phyloP scores from a whole-genome alignment of 2,113 vertebrate species.

The Puma concolor region DNA sequence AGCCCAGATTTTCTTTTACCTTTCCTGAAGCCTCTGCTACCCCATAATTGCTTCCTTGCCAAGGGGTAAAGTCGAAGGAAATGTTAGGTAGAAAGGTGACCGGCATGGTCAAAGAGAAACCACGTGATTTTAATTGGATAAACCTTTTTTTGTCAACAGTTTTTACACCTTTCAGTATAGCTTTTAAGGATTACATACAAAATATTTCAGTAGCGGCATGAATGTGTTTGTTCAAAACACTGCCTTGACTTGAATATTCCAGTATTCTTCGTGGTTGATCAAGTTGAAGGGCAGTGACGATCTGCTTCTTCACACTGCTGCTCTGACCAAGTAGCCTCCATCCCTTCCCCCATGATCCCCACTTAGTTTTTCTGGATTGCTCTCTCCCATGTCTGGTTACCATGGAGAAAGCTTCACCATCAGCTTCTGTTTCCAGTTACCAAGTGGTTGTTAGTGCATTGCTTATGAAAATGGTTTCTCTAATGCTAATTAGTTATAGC shows the following conservation, averaged over 20 bases:
- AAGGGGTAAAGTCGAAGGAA: background rate
- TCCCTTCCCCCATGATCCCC: background rate
- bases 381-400: constrained; percentile 34
- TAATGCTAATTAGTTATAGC: constrained; percentile 8
- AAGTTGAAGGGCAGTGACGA: background rate
- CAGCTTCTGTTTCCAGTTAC: background rate
- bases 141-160: background rate
- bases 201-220: background rate
- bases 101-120: background rate
- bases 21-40: background rate
- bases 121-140: background rate
- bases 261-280: accelerated
- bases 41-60: background rate
- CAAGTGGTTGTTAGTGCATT: background rate
- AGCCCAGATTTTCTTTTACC: background rate
- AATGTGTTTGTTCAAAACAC: background rate
- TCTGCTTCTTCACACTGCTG: accelerated
- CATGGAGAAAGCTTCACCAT: constrained; percentile 41
- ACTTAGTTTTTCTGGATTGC: background rate
- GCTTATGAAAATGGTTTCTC: constrained; percentile 39
- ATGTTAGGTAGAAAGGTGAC: accelerated
- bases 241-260: background rate
- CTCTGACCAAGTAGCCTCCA: background rate
- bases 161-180: background rate
- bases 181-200: background rate